A percentile compares a stretch with the other conserved stretches of the same genome.
Evolutionary conservation across 2,797 vertebrate species (phyloP).

Genomic region (Siniperca obscura): DNA sequence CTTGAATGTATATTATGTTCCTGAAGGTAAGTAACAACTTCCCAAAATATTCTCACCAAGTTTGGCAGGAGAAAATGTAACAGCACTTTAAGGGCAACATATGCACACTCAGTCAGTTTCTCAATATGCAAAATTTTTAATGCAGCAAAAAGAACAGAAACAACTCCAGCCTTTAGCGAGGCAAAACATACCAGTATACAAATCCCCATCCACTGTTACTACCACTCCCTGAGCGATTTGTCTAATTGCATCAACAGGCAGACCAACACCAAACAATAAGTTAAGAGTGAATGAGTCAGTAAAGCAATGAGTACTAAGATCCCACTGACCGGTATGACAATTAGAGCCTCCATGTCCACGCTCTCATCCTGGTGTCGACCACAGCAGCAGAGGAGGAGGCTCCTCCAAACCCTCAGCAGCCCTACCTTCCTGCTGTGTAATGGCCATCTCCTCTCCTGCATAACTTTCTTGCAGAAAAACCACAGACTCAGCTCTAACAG

Average conservation of each 20-base stretch:
- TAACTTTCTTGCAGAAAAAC: slow-evolving; percentile 29
- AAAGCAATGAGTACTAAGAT: neutral
- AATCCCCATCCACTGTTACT: neutral
- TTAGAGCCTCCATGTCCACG: slow-evolving; percentile 70
- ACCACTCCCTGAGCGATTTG: neutral
- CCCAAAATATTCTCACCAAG: neutral
- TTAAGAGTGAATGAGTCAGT: slow-evolving; percentile 2
- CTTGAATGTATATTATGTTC: neutral
- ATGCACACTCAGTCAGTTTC: neutral
- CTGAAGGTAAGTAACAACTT: neutral
- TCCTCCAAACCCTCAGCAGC: slow-evolving; percentile 45
- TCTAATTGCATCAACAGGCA: slow-evolving; percentile 12
- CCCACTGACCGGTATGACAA: slow-evolving; percentile 79
- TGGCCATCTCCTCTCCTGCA: slow-evolving; percentile 52
- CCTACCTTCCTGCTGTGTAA: slow-evolving; percentile 35
- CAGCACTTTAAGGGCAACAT: neutral
- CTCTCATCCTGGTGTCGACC: slow-evolving; percentile 37
- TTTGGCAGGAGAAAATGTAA: slow-evolving; percentile 8
- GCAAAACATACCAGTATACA: neutral
- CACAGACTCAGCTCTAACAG: neutral
- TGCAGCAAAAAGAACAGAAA: neutral
- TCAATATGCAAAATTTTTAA: neutral
- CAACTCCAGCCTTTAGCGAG: neutral
- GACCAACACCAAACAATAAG: neutral
- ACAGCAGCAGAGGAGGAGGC: slow-evolving; percentile 52